A percentile compares a stretch with the other conserved stretches of the same genome.
Conservation (phyloP, 2,113 vertebrate species). For the Archilochus colubris region DNA sequence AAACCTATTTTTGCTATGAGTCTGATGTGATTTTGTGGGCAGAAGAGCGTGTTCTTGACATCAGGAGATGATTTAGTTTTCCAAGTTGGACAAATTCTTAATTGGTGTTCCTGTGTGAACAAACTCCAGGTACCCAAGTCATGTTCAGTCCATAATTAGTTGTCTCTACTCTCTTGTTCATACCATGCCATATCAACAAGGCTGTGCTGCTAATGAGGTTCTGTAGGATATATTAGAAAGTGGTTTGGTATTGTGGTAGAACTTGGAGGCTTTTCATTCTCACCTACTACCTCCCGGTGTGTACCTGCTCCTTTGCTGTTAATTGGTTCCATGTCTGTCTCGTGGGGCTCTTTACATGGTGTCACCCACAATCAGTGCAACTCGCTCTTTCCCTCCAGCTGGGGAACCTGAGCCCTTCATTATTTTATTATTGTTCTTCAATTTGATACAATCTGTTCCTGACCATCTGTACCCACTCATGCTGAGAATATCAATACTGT, state of each 20-base stretch:
- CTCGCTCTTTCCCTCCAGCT: slow-evolving; percentile 8
- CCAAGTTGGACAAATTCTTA: not conserved
- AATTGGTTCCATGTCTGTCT: not conserved
- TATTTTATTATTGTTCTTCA: slow-evolving; percentile 69
- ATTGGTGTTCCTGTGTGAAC: not conserved
- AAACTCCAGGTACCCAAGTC: not conserved
- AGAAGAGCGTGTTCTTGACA: not conserved
- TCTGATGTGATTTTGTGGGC: not conserved
- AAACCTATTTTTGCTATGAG: not conserved
- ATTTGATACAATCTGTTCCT: slow-evolving; percentile 68
- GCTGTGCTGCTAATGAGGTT: not conserved
- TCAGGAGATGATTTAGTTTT: not conserved
- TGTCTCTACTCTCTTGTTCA: not conserved
- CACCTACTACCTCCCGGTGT: not conserved
- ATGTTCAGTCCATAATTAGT: not conserved
- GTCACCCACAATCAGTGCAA: not conserved
- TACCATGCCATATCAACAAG: not conserved
- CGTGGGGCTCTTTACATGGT: not conserved
- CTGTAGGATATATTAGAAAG: not conserved
- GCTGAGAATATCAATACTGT: slow-evolving; percentile 65
- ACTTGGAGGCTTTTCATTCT: not conserved
- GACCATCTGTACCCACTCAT: slow-evolving; percentile 66
- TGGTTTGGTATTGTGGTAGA: not conserved
- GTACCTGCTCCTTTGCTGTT: not conserved
- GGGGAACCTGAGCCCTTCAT: slow-evolving; percentile 46